Evolutionary conservation across 2,888 invertebrate genomes (phyloP), one percentile per base, ranked within the genome.

Genomic region (Acleris cristana): DNA sequence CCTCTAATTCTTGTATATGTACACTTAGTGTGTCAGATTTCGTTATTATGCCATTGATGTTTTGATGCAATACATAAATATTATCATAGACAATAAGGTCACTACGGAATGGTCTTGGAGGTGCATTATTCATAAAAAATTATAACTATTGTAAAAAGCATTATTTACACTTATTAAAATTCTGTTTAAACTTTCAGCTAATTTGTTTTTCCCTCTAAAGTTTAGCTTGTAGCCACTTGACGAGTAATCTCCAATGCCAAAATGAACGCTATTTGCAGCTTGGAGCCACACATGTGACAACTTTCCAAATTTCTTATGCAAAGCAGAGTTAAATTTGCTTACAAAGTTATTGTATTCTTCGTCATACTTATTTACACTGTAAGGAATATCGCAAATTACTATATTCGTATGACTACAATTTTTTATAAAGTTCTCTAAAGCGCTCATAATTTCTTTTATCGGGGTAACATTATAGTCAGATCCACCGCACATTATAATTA

Each of bases 1-100:
- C 51, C 49, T n/a, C 18, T 19, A 70, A n/a, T 16, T 65, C 56
- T 34, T 64, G 58, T 55, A 72, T 30, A 49, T 49, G 45, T 23
- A 69, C 21, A 44, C 44, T 57, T 30, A 70, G 60, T 48, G 49
- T 14, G 45, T 69, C 70, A 30, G 59, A 30, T 53, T 70, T 70
- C 16, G 23, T 63, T 44, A 65, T 51, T n/a, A 71, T 44, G 12
- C 69, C 71, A 34, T 56, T 34, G 10, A 69, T 71, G 30, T 69
- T 71, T 62, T 71, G 71, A 40, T 71, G 71, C 7, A 69, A 21
- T 52, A 71, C 14, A 51, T 53, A 45, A 40, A 69, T 21, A 30
- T 62, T 44, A 12, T 68, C 60, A 61, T 45, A 57, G 18, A 59
- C 51, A 63, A 70, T 65, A 68, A 65, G 65, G 63, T 21, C 64